These are phyloP conservation scores for Anastrepha ludens DNA, from an alignment of 1,140 invertebrate species.

Conservation along the genomic window DNA sequence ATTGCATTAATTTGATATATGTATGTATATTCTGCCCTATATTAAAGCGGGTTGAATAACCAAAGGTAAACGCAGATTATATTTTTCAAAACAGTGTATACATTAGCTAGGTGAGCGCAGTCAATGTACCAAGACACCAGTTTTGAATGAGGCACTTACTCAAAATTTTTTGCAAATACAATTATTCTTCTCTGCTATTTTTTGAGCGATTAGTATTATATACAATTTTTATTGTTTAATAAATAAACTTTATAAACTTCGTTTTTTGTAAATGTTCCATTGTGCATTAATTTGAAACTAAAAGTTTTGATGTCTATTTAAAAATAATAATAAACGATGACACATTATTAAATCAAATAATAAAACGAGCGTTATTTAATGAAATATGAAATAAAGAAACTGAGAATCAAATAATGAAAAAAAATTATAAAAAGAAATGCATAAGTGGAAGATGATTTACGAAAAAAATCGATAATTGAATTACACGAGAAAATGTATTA, in stretches of 20 bases:
- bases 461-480: conserved; percentile 5
- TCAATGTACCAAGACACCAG: not conserved
- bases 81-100: not conserved
- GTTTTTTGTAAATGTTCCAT: conserved; percentile 15
- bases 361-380: conserved; percentile 10
- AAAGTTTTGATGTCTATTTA: conserved; percentile 31
- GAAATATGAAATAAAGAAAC: conserved; percentile 6
- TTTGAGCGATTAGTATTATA: not conserved
- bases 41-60: not conserved
- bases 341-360: not conserved
- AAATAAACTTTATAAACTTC: not conserved
- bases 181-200: too few species aligned
- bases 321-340: conserved; percentile 23
- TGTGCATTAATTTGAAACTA: conserved; percentile 34
- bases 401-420: not conserved
- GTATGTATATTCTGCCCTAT: not conserved
- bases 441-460: conserved; percentile 1
- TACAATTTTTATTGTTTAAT: not conserved
- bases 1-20: conserved; percentile 10
- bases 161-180: not conserved
- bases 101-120: not conserved
- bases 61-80: not conserved
- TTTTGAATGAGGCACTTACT: not conserved
- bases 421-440: not conserved
- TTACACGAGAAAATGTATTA: not conserved